These are phyloP conservation scores for Channa maculata DNA, from an alignment of 2,113 vertebrate species.

Conservation along the genomic window DNA sequence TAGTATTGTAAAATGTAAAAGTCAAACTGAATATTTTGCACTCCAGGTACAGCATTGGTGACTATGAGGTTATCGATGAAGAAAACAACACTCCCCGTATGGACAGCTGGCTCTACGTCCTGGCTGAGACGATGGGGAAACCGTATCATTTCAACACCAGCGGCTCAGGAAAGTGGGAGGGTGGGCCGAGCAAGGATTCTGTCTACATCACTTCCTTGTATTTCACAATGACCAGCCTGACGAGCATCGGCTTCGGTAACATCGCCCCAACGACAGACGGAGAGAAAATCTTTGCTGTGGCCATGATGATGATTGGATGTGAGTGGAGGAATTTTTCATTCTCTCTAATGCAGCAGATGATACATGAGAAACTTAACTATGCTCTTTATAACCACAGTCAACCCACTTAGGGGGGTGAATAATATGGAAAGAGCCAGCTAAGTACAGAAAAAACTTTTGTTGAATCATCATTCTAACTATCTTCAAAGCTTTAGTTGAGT, in stretches of 20 bases:
- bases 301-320: slow-evolving; percentile 99
- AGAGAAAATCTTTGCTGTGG: slow-evolving; percentile 99
- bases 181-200: slow-evolving; percentile 95
- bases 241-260: slow-evolving; percentile 98
- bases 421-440: slow-evolving; percentile 32
- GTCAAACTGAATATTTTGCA: neutral
- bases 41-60: slow-evolving; percentile 93
- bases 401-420: slow-evolving; percentile 21
- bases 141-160: slow-evolving; percentile 94
- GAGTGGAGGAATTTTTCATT: slow-evolving; percentile 81
- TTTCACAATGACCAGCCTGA: slow-evolving; percentile 99
- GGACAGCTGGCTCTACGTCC: slow-evolving; percentile 97
- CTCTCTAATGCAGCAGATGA: slow-evolving; percentile 25
- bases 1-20: too few relatives aligned
- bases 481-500: too few relatives aligned
- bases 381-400: slow-evolving; percentile 51
- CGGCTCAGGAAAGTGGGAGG: slow-evolving; percentile 94
- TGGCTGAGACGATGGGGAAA: slow-evolving; percentile 89
- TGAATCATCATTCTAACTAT: too few relatives aligned
- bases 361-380: slow-evolving; percentile 36
- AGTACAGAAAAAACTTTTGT: slow-evolving; percentile 12
- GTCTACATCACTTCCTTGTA: slow-evolving; percentile 98
- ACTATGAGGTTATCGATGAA: slow-evolving; percentile 97
- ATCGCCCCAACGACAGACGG: slow-evolving; percentile 97
- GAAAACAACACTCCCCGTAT: slow-evolving; percentile 91